These are phyloP conservation scores for Catalaphyllia jardinei DNA, from an alignment of 64 coral and sea anemone species.

Conservation along the genomic window DNA sequence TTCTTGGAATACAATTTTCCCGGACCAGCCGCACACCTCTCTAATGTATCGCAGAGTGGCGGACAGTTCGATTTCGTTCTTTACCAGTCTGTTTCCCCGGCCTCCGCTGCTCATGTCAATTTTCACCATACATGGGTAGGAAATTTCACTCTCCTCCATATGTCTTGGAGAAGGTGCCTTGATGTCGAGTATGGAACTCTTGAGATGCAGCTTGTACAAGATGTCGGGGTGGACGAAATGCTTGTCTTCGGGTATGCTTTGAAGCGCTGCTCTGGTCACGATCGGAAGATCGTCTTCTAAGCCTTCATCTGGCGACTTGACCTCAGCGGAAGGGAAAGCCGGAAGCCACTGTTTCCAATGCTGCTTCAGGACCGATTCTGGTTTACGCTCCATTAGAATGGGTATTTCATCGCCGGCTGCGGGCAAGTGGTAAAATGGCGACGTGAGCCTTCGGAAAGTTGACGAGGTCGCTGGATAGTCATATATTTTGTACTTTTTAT, in stretches of 20 bases:
- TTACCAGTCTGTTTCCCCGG: conserved; percentile 7
- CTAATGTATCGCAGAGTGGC: neutral
- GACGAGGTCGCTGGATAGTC: conserved; percentile 19
- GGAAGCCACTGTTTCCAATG: conserved; percentile 62
- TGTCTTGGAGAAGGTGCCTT: conserved; percentile 8
- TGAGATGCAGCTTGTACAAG: conserved; percentile 29
- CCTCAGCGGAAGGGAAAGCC: conserved; percentile 11
- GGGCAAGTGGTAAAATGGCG: conserved; percentile 11
- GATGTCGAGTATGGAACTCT: conserved; percentile 36
- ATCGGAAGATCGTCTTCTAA: conserved; percentile 33
- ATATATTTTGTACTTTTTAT: conserved; percentile 36
- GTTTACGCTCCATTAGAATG: conserved; percentile 23
- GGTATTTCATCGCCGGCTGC: conserved; percentile 42
- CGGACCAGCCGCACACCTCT: conserved; percentile 19
- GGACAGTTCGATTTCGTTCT: conserved; percentile 3
- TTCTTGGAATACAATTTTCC: conserved; percentile 13
- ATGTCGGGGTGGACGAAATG: conserved; percentile 30
- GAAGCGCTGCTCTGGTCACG: conserved; percentile 33
- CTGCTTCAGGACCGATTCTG: neutral
- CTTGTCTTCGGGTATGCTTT: conserved; percentile 32
- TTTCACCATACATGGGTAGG: conserved; percentile 44
- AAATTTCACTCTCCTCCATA: neutral
- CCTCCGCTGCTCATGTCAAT: conserved; percentile 14
- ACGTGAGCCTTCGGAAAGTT: neutral
- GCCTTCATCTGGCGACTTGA: conserved; percentile 47